phyloP scores from a whole-genome alignment of 2,113 vertebrate species.

The Carlito syrichta region DNA sequence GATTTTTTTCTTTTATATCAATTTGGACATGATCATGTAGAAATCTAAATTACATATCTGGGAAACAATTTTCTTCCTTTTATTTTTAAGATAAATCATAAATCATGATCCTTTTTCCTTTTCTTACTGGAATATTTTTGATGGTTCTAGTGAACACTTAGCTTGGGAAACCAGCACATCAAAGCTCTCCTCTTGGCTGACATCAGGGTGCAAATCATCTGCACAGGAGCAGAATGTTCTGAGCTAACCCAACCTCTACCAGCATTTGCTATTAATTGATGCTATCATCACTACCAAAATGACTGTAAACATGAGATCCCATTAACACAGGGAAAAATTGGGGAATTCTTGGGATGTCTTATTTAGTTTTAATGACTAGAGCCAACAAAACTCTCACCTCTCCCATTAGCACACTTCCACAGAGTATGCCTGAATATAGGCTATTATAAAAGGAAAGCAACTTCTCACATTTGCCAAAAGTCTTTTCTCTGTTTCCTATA shows the following conservation, averaged over 20 bases:
- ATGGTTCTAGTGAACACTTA: neutral
- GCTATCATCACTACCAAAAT: neutral
- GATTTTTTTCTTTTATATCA: neutral
- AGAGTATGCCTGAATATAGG: neutral
- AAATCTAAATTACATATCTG: neutral
- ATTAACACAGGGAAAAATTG: neutral
- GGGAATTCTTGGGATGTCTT: neutral
- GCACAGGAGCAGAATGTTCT: neutral
- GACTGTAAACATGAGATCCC: neutral
- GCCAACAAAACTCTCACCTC: neutral
- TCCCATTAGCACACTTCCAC: neutral
- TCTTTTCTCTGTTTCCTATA: neutral
- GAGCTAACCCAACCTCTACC: neutral
- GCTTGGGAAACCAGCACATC: neutral
- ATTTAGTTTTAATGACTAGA: neutral
- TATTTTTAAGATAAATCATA: neutral
- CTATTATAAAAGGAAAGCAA: neutral
- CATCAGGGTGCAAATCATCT: neutral
- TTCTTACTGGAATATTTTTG: neutral
- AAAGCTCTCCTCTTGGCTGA: neutral
- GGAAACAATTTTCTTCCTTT: neutral
- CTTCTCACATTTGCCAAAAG: neutral
- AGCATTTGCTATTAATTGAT: neutral
- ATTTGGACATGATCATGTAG: neutral
- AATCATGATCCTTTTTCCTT: neutral